Base-by-base conservation (phyloP, 2,797 vertebrate species). In the Leptoclinus maculatus region DNA sequence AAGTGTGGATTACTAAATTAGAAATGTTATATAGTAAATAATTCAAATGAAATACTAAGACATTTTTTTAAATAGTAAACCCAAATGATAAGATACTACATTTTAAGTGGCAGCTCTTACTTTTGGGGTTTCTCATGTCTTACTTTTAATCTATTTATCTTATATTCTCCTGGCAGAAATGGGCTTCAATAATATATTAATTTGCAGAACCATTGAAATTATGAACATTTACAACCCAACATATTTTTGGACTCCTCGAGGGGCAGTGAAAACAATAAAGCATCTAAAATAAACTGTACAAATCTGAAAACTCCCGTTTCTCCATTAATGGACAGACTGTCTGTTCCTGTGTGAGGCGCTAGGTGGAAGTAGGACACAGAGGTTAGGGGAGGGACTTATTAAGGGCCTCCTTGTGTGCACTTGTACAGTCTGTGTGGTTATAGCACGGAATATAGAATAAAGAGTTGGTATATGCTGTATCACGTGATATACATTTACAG, bases 311-410 rank as follows among this genome's bases (percentile, higher is more conserved):
- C 6, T 3, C 16, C 23, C 13, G 23, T 25, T 13, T 27, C 51
- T 54, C n/a, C 23, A 25, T 53, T 4, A 23, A 66, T 2, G 7
- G 5, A 23, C 51, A 3, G n/a, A n/a, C n/a, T n/a, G n/a, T n/a
- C 8, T 53, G 79, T 57, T 34, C 32, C 19, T 72, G 29, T 83
- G 74, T 25, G 1, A 32, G 68, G 14, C 88, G 23, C 83, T 78
- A 86, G 89, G 76, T 89, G 90, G 88, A 60, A 43, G 83, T 54
- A 82, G 3, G 6, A 78, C 0, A 56, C 41, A 54, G 34, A 49
- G 11, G 29, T 54, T 38, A 56, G 17, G 2, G 16, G 60, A 54
- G 53, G 34, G 34, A 12, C 12, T 0, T 3, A 36, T 36, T 0
- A 41, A 11, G 21, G 63, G 14, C 70, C 68, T 65, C 2, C 39